phyloP scores from a whole-genome alignment of 2,888 invertebrate genomes.

The Hydrotaea cyrtoneurina region DNA sequence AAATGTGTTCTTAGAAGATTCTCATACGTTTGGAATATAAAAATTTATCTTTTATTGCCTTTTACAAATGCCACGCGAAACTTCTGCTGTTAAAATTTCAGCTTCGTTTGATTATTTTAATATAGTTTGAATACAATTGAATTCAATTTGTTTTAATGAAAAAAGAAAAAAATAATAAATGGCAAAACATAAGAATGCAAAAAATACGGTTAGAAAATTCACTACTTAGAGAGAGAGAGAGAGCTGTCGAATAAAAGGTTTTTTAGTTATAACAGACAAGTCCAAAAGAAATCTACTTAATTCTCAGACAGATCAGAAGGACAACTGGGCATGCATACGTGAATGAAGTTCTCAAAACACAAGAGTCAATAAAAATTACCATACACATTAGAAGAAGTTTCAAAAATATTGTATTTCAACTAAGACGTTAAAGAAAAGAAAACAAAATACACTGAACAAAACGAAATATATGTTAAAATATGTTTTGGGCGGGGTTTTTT shows the following conservation, averaged over 20 bases:
- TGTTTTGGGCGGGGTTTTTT: background rate
- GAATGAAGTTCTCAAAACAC: background rate
- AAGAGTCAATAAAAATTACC: background rate
- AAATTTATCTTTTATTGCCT: no score
- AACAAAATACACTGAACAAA: conserved; percentile 68
- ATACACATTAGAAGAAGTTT: background rate
- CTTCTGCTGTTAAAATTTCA: no score
- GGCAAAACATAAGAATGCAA: no score
- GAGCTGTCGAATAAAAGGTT: background rate
- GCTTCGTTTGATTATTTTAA: no score
- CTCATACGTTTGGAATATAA: no score
- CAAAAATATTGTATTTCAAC: conserved; percentile 19
- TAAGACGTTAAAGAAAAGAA: conserved; percentile 26
- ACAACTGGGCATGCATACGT: background rate
- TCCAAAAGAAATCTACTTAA: conserved; percentile 3
- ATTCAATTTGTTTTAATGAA: no score
- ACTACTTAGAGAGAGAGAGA: background rate
- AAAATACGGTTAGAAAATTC: background rate
- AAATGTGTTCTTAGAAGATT: no score
- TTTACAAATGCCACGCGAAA: no score
- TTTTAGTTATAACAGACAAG: background rate
- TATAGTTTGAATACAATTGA: no score
- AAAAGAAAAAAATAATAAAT: no score
- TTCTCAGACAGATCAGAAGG: background rate
- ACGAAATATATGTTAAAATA: conserved; percentile 3